Evolutionary conservation across 2,888 invertebrate species (phyloP), one percentile per base, ranked within the genome.

Genomic region (Cybosia mesomella): DNA sequence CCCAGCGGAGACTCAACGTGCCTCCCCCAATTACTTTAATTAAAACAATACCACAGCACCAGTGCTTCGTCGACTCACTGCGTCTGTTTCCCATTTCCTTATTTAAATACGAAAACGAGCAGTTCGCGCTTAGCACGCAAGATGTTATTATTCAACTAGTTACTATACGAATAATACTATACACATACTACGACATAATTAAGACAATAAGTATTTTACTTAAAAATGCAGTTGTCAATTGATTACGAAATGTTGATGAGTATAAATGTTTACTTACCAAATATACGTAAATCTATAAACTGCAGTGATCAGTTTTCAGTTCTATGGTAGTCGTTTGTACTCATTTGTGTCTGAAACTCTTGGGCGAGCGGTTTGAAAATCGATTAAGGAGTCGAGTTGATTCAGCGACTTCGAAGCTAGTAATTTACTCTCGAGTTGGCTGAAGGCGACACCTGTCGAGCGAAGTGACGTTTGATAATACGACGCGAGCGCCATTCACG

Each of bases 1-100:
- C 89, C 89, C 90, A 91, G 91, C 89, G 91, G 84, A 89, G 87
- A 91, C 91, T 92, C 92, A 85, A 90, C 91, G 92, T 92, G 92
- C 92, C 93, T 94, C 92, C 92, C 93, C 94, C 94, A 95, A 95
- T 94, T 95, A 95, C 93, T 94, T 95, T 95, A 95, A 95, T 94
- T 95, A 95, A 94, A 94, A 94, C 94, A 94, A 94, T 93, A 94
- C 92, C 91, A 91, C 90, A 92, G 89, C 88, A 92, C 90, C 91
- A 92, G 89, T 89, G 91, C 91, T 92, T 87, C 93, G 92, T 91
- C 92, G 93, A 92, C 91, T 93, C 92, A 89, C 90, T 90, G 93
- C 90, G 89, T 91, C 92, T 93, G 94, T 93, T 93, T 94, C 93
- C 92, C 91, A 93, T 94, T 94, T 95, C 91, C 93, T 92, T 94